Percentiles rank a stretch among this genome's conserved stretches.
These are phyloP conservation scores for Drosophila willistoni DNA, from an alignment of 1,140 invertebrate species.

Conservation along the genomic window DNA sequence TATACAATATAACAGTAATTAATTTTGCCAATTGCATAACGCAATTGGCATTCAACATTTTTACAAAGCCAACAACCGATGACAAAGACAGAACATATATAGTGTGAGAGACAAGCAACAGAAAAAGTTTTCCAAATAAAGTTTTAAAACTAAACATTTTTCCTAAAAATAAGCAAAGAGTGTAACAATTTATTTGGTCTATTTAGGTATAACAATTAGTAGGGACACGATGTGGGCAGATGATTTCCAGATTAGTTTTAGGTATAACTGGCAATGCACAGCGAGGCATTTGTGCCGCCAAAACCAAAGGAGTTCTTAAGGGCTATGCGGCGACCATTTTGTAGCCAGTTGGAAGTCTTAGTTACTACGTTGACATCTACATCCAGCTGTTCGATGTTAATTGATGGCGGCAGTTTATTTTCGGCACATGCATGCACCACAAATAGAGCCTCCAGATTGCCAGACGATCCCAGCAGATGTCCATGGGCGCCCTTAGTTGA, in stretches of 20 bases:
- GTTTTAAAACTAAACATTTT: conserved; percentile 81
- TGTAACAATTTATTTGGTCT: conserved; percentile 54
- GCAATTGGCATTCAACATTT: conserved; percentile 66
- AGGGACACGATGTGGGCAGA: conserved; percentile 9
- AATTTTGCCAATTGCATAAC: conserved; percentile 52
- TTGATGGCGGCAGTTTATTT: conserved; percentile 92
- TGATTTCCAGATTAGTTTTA: neutral
- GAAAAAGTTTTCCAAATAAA: conserved; percentile 82
- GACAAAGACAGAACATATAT: conserved; percentile 20
- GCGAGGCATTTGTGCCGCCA: conserved; percentile 97
- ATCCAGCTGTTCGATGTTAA: conserved; percentile 92
- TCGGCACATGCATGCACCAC: conserved; percentile 91
- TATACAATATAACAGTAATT: conserved; percentile 70
- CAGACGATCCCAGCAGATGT: conserved; percentile 97
- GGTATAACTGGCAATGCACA: conserved; percentile 87
- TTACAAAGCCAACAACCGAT: conserved; percentile 62
- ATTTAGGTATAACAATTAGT: conserved; percentile 34
- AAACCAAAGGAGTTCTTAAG: conserved; percentile 99
- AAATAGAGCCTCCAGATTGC: conserved; percentile 95
- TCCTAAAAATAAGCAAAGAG: conserved; percentile 65
- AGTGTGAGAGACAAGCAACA: conserved; percentile 53
- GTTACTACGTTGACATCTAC: conserved; percentile 83
- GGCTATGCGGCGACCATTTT: conserved; percentile 86
- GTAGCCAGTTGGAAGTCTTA: conserved; percentile 47
- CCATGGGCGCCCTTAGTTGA: conserved; percentile 98